A percentile compares a stretch with the other conserved stretches of the same genome.
These are phyloP conservation scores for Odocoileus virginianus DNA, from an alignment of 2,113 vertebrate species.

Conservation along the genomic window DNA sequence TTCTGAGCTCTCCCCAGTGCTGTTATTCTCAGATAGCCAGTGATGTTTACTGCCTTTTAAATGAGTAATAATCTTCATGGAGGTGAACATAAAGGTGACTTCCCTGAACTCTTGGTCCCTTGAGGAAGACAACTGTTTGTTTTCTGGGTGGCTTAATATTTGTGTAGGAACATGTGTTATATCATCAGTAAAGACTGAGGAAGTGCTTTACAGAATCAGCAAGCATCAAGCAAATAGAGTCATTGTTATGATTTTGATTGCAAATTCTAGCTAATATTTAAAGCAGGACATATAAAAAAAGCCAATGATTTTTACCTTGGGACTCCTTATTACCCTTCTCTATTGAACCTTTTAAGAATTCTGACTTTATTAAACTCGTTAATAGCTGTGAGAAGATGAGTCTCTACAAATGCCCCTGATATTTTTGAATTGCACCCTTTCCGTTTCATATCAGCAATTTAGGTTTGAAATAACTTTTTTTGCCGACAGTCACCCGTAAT, in stretches of 20 bases:
- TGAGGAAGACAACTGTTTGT: background rate
- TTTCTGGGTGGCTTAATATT: background rate
- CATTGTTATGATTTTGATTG: background rate
- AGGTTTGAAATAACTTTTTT: background rate
- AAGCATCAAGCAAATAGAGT: rapidly evolving
- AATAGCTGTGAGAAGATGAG: background rate
- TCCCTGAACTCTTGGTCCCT: background rate
- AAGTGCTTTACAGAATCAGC: background rate
- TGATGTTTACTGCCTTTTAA: background rate
- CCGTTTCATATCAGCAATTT: background rate
- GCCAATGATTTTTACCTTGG: background rate
- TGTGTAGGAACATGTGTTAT: background rate
- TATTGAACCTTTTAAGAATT: background rate
- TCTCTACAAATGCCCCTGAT: background rate
- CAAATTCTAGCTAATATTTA: background rate
- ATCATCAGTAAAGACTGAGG: background rate
- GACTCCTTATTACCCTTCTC: background rate
- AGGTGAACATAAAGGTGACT: background rate
- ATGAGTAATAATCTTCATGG: background rate
- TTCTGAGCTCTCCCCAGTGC: background rate
- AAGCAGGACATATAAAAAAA: background rate
- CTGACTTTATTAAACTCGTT: conserved; percentile 2
- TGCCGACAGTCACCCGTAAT: background rate
- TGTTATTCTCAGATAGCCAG: background rate
- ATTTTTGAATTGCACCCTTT: background rate